A percentile compares a stretch with the other conserved stretches of the same genome.
Evolutionary conservation across 2,888 invertebrate species (phyloP).

Genomic region (Apamea monoglypha): DNA sequence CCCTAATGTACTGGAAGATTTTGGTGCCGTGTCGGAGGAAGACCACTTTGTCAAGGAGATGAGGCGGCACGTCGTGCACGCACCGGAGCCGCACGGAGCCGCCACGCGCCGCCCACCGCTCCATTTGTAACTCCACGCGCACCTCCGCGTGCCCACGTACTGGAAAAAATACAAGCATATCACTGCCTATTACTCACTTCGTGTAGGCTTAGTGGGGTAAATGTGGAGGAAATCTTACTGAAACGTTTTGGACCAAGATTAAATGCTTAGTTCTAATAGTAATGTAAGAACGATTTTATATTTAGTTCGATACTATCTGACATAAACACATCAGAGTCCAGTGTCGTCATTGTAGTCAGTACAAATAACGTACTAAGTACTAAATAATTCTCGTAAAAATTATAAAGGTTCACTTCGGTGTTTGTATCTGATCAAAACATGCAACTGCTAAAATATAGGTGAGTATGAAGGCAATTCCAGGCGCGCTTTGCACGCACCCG

Average conservation of each 20-base stretch:
- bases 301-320: neutral
- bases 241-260: slow-evolving; percentile 1
- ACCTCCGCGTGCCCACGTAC: slow-evolving; percentile 89
- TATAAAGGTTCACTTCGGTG: neutral
- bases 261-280: neutral
- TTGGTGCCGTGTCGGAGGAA: slow-evolving; percentile 93
- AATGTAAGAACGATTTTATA: neutral
- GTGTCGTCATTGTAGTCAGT: neutral
- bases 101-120: slow-evolving; percentile 93
- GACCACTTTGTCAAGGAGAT: slow-evolving; percentile 94
- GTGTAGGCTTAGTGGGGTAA: slow-evolving; percentile 5
- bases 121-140: slow-evolving; percentile 92
- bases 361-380: neutral
- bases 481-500: slow-evolving; percentile 59
- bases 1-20: slow-evolving; percentile 95
- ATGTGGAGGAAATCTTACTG: neutral
- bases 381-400: neutral
- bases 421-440: slow-evolving; percentile 40
- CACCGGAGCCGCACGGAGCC: slow-evolving; percentile 93
- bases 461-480: slow-evolving; percentile 51
- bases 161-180: slow-evolving; percentile 69
- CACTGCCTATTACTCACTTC: slow-evolving; percentile 29
- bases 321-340: neutral
- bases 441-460: slow-evolving; percentile 47
- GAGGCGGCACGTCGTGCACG: slow-evolving; percentile 93